Base-by-base conservation (phyloP, 2,888 invertebrate species). In the Limnephilus lunatus region DNA sequence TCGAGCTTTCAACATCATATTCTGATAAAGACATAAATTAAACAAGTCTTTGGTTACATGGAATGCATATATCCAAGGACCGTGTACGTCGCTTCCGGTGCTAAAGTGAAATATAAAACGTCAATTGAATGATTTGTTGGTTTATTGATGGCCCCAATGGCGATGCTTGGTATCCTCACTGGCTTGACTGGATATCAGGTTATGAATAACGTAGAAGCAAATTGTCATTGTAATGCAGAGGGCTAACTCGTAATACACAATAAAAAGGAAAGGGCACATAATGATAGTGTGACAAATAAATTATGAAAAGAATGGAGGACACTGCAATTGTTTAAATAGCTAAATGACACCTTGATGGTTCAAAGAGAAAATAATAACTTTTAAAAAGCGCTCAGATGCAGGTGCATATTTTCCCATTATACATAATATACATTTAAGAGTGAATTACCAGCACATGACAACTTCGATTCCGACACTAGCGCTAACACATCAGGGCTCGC, bases 1-100 rank as follows among this genome's bases (percentile, higher is more conserved):
- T 68, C 68, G 68, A 68, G 68, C 68, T 68, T 68, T 68, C 68
- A 68, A 68, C n/a, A 68, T 68, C 68, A n/a, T 68, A n/a, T 68
- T 68, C 68, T 68, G 68, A 68, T 68, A 68, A 68, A 68, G 68
- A 68, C 25, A 68, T 25, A 68, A 68, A 68, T 68, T 5, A 25
- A 25, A 68, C 9, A 68, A n/a, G 68, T 68, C 25, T 68, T 68
- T 68, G 68, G 68, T 68, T 68, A 68, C 68, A 68, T n/a, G 68
- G 68, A n/a, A 68, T 68, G 25, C 68, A 68, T 68, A 68, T 68
- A 68, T 68, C 9, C 68, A n/a, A 68, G 68, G 68, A 68, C 68
- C 25, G 68, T n/a, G 68, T 68, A n/a, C n/a, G 68, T 68, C 68
- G 68, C 68, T 68, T 68, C 68, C 68, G 68, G 68, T 68, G 25